phyloP scores from a whole-genome alignment of 1,140 invertebrate species.

The Atta colombica region DNA sequence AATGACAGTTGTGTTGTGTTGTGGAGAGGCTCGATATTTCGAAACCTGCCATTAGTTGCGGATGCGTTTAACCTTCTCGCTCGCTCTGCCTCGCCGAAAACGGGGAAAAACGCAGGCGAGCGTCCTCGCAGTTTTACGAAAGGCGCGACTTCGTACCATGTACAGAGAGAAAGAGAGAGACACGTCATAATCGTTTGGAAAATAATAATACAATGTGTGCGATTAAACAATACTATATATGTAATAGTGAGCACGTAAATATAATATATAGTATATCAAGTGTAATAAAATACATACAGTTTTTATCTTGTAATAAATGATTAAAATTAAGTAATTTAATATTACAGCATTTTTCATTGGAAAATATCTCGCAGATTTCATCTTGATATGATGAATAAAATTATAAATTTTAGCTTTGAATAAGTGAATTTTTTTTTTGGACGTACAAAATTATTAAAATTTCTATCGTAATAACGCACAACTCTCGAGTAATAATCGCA shows the following conservation, averaged over 20 bases:
- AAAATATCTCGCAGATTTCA: not conserved
- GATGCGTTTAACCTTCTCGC: slow-evolving; percentile 58
- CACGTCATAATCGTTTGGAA: not conserved
- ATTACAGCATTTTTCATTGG: not conserved
- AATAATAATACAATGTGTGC: not conserved
- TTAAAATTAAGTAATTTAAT: not conserved
- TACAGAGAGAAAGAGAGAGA: not conserved
- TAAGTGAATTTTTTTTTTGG: not conserved
- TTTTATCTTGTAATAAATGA: not conserved
- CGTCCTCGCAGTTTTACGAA: not conserved
- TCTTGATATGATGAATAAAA: not conserved
- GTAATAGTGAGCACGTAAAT: not conserved
- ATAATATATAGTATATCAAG: not conserved
- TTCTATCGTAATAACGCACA: not conserved
- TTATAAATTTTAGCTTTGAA: not conserved
- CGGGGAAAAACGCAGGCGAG: slow-evolving; percentile 1
- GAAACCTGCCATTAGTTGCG: slow-evolving; percentile 62
- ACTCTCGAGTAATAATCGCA: slow-evolving; percentile 4
- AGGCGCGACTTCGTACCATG: slow-evolving; percentile 5
- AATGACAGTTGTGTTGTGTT: slow-evolving; percentile 54
- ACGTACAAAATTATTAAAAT: not conserved
- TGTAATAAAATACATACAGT: not conserved
- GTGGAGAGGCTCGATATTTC: slow-evolving; percentile 36
- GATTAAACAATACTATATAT: not conserved
- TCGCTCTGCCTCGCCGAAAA: slow-evolving; percentile 42